phyloP scores from a whole-genome alignment of 2,113 vertebrate species.

The Gasterosteus aculeatus region DNA sequence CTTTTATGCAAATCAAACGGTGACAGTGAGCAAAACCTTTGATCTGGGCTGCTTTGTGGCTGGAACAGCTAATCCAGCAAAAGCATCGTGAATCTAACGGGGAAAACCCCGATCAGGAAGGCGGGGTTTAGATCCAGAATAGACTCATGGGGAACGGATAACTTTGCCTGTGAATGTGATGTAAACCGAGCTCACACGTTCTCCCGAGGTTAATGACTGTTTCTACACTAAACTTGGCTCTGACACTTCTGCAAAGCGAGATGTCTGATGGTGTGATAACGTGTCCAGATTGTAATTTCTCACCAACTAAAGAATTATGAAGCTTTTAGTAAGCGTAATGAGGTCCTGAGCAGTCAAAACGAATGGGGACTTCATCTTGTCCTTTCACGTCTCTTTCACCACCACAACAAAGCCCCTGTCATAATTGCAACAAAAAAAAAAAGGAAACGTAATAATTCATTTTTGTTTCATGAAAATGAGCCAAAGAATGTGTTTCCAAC shows the following conservation, averaged over 20 bases:
- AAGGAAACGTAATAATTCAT: not conserved
- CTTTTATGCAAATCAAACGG: conserved; percentile 68
- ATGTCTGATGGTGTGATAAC: conserved; percentile 32
- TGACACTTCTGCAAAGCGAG: conserved; percentile 34
- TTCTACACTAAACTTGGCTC: conserved; percentile 11
- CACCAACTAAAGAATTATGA: conserved; percentile 30
- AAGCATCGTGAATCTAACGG: conserved; percentile 46
- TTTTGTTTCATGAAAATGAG: conserved; percentile 20
- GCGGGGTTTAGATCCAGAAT: conserved; percentile 33
- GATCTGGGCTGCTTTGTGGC: conserved; percentile 66
- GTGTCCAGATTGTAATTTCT: conserved; percentile 30
- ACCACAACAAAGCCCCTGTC: not conserved
- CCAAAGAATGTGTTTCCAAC: conserved; percentile 5
- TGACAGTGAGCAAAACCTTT: conserved; percentile 65
- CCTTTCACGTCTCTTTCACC: not conserved
- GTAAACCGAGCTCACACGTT: conserved; percentile 45
- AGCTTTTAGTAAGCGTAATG: conserved; percentile 18
- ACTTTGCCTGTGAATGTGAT: conserved; percentile 30
- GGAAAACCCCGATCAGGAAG: conserved; percentile 31
- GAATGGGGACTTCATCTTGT: conserved; percentile 17
- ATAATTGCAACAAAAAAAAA: conserved; percentile 7
- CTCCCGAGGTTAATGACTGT: conserved; percentile 54
- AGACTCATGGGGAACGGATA: conserved; percentile 28
- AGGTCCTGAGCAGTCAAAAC: conserved; percentile 20
- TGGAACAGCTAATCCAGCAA: conserved; percentile 49